These are phyloP conservation scores for Rhyacophila evoluta DNA, from an alignment of 2,888 invertebrate species.

Conservation along the genomic window DNA sequence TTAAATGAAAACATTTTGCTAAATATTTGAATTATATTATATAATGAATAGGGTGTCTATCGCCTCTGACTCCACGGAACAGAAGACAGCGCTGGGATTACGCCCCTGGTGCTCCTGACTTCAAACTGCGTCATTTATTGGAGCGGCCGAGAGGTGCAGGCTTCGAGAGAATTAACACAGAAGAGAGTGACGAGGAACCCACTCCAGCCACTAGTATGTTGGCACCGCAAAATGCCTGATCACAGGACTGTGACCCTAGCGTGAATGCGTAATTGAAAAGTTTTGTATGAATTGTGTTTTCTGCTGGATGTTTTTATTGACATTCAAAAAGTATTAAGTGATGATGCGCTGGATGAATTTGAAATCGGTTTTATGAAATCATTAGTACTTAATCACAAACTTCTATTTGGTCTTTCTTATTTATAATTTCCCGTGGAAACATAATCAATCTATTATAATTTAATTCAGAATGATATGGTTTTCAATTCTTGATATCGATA, in stretches of 20 bases:
- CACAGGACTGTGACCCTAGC: constrained; percentile 61
- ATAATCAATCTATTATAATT: background rate
- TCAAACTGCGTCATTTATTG: constrained; percentile 75
- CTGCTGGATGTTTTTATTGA: background rate
- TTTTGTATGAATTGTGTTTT: background rate
- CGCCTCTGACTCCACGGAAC: constrained; percentile 54
- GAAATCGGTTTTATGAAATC: background rate
- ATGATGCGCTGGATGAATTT: background rate
- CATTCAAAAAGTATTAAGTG: background rate
- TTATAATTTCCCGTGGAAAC: background rate
- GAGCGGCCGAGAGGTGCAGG: constrained; percentile 67
- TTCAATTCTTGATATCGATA: no score
- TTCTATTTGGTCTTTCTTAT: no score
- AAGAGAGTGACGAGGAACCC: constrained; percentile 76
- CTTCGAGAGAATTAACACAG: constrained; percentile 76
- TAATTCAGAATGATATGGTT: no score
- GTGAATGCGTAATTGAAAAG: constrained; percentile 43
- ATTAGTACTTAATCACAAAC: background rate
- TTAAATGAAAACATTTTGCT: no score
- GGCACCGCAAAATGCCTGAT: constrained; percentile 60
- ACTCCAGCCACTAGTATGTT: constrained; percentile 67
- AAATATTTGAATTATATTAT: background rate
- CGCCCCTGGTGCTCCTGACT: constrained; percentile 64
- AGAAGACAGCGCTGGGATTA: constrained; percentile 54
- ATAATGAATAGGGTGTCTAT: constrained; percentile 49